Conservation (phyloP, 2,797 vertebrate genomes). For the Enteromius paludinosus region DNA sequence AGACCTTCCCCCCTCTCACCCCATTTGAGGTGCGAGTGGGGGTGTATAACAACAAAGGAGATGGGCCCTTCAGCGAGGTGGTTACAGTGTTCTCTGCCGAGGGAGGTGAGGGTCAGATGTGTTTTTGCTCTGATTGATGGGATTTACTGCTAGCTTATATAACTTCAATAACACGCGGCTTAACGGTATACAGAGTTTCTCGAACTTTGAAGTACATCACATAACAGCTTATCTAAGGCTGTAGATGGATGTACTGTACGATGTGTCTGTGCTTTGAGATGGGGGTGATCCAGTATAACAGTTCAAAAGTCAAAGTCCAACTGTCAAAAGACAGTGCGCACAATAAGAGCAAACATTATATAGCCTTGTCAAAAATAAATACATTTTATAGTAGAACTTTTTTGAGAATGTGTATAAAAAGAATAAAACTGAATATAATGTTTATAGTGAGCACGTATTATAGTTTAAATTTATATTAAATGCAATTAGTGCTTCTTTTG, state of each 20-base stretch:
- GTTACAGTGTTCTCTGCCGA: slow-evolving; percentile 94
- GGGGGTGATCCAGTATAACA: background rate
- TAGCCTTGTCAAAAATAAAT: background rate
- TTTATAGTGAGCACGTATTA: background rate
- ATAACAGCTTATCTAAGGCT: background rate
- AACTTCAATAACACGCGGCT: slow-evolving; percentile 18
- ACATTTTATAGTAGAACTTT: background rate
- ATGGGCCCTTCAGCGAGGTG: slow-evolving; percentile 93
- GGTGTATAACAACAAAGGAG: slow-evolving; percentile 97
- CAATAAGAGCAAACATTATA: background rate
- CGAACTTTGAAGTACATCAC: background rate
- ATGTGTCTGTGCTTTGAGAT: background rate
- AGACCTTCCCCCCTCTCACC: slow-evolving; percentile 95
- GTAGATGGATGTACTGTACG: background rate
- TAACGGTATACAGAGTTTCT: background rate
- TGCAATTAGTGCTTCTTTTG: background rate
- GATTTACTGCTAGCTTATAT: slow-evolving; percentile 32
- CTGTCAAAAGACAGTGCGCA: background rate
- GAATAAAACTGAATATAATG: background rate
- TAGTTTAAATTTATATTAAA: background rate
- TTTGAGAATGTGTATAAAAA: background rate
- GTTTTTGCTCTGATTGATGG: background rate
- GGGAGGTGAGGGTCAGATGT: slow-evolving; percentile 82
- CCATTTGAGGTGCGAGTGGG: slow-evolving; percentile 97
- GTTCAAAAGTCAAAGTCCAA: background rate